Percentiles rank a stretch among this genome's conserved stretches.
Evolutionary conservation across 37 sponge, comb jelly and placozoan genomes (phyloP).

Genomic region (Corticium candelabrum): DNA sequence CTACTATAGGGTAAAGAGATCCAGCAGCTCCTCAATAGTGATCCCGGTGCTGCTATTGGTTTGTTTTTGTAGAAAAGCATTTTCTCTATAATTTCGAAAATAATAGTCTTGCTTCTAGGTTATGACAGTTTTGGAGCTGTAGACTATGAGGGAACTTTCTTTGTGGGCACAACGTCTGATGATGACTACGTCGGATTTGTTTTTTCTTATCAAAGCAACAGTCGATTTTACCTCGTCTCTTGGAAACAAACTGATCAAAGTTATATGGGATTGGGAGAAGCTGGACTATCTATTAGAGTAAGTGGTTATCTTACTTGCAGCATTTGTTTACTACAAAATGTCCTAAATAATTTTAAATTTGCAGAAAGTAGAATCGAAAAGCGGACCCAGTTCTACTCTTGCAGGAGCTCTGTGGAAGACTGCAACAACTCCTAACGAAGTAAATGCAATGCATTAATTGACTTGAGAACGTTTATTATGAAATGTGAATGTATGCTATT

Average conservation of each 20-base stretch:
- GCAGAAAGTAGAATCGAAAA: no score
- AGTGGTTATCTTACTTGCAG: constrained; percentile 1
- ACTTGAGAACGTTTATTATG: no score
- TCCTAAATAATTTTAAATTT: no score
- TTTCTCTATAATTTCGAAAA: no score
- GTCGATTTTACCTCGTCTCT: constrained; percentile 49
- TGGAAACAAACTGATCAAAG: constrained; percentile 64
- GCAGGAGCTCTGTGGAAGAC: background rate
- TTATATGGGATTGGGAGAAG: no score
- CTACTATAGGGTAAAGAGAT: constrained; percentile 61
- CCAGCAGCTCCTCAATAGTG: constrained; percentile 18
- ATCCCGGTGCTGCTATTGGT: constrained; percentile 50
- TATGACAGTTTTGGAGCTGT: constrained; percentile 28
- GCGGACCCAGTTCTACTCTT: no score
- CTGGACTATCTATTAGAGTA: constrained; percentile 7
- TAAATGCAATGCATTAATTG: constrained; percentile 12
- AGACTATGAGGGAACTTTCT: constrained; percentile 69
- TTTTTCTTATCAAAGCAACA: constrained; percentile 69
- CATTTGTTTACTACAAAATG: no score
- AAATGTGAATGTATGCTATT: no score
- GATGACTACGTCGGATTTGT: constrained; percentile 80
- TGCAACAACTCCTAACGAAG: background rate
- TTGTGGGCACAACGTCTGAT: constrained; percentile 23
- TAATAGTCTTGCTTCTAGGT: no score
- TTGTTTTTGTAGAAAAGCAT: no score